A percentile compares a stretch with the other conserved stretches of the same genome.
Conservation (phyloP, 1,140 invertebrate genomes). For the Pseudomyrmex sp. region DNA sequence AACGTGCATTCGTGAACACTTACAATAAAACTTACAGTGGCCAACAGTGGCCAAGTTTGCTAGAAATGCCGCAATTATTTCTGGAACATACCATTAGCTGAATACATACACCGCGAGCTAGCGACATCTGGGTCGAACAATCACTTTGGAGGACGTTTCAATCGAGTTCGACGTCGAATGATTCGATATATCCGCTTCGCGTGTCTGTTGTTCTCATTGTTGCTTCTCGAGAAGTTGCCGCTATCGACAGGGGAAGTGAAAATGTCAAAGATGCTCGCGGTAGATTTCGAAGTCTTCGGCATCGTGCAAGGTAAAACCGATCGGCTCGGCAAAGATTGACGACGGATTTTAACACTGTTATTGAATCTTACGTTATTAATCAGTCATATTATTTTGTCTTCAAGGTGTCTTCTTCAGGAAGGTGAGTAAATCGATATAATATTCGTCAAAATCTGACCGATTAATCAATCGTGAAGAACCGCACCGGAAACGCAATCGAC, state of each 20-base stretch:
- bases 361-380: neutral
- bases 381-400: conserved; percentile 57
- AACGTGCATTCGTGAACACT: no score
- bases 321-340: no score
- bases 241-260: neutral
- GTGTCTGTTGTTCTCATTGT: conserved; percentile 6
- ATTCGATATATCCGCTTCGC: conserved; percentile 17
- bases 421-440: conserved; percentile 76
- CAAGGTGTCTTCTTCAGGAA: conserved; percentile 88
- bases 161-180: conserved; percentile 14
- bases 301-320: conserved; percentile 86
- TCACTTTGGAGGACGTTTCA: neutral
- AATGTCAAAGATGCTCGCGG: conserved; percentile 79
- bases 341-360: neutral
- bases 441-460: neutral
- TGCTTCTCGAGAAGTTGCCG: neutral
- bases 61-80: conserved; percentile 21
- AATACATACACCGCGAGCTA: neutral
- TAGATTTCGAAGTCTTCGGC: conserved; percentile 88
- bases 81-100: conserved; percentile 26
- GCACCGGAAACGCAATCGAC: neutral
- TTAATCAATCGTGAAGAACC: neutral
- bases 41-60: neutral
- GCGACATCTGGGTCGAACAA: conserved; percentile 61
- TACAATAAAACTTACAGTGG: no score